These are phyloP conservation scores for Baccha elongata DNA, from an alignment of 2,888 invertebrate genomes.

Conservation along the genomic window DNA sequence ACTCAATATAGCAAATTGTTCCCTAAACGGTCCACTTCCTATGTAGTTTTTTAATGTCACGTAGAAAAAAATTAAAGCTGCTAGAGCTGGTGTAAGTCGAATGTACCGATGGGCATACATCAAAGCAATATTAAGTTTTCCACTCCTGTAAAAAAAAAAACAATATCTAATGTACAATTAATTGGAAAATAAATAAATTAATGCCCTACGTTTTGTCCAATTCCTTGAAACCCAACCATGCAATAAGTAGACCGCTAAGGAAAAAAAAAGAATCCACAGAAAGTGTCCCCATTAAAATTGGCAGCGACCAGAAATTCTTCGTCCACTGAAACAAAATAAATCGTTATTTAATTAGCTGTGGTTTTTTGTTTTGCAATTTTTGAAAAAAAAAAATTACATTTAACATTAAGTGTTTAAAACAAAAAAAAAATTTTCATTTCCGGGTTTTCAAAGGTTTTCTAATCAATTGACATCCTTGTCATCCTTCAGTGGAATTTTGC, in stretches of 20 bases:
- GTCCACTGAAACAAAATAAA: conserved; percentile 1
- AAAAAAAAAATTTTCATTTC: too few relatives aligned
- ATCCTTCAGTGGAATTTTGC: too few relatives aligned
- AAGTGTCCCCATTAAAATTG: conserved; percentile 79
- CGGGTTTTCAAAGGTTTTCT: too few relatives aligned
- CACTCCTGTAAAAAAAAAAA: conserved; percentile 6
- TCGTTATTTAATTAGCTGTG: too few relatives aligned
- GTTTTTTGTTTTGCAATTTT: too few relatives aligned
- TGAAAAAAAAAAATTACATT: too few relatives aligned
- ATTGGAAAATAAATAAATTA: too few relatives aligned
- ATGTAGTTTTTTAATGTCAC: conserved; percentile 81
- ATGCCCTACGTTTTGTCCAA: conserved; percentile 70
- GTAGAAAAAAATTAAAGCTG: conserved; percentile 80
- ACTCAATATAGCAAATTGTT: neutral
- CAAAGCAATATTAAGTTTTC: conserved; percentile 57
- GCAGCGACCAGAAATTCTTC: conserved; percentile 28
- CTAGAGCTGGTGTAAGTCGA: conserved; percentile 83
- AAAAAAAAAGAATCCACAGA: conserved; percentile 85
- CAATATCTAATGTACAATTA: too few relatives aligned
- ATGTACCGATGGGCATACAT: conserved; percentile 75
- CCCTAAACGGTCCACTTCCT: conserved; percentile 82
- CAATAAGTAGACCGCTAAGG: conserved; percentile 83
- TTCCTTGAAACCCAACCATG: conserved; percentile 72
- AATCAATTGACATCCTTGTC: too few relatives aligned
- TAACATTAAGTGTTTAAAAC: too few relatives aligned